Evolutionary conservation across 2,113 vertebrate species (phyloP).

Genomic region (Pseudonaja textilis): DNA sequence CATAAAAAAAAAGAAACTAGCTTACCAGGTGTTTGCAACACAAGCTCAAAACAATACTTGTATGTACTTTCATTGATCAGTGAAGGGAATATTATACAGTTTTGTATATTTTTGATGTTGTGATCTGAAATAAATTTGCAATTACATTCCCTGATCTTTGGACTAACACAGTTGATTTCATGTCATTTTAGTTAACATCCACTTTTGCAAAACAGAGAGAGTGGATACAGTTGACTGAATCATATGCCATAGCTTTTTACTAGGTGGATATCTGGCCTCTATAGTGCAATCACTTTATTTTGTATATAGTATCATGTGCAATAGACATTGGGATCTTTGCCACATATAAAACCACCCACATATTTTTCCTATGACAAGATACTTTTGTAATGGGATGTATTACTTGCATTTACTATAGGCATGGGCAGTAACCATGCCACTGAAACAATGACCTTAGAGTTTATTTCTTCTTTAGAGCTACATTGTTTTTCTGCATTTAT

Average conservation of each 20-base stretch:
- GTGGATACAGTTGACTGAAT: background rate
- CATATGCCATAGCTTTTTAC: background rate
- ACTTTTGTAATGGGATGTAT: rapidly evolving
- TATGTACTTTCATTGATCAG: background rate
- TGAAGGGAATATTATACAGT: background rate
- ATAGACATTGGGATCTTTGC: background rate
- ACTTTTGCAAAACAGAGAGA: background rate
- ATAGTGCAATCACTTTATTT: background rate
- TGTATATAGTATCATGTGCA: background rate
- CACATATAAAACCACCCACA: background rate
- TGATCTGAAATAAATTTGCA: background rate
- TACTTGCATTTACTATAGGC: background rate
- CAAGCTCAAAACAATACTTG: background rate
- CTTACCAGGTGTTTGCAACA: background rate
- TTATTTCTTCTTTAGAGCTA: background rate
- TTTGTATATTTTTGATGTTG: background rate
- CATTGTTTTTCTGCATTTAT: conserved; percentile 11
- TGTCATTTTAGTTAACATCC: background rate
- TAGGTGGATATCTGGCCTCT: background rate
- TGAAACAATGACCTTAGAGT: background rate
- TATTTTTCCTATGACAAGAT: background rate
- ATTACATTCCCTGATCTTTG: background rate
- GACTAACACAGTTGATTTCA: background rate
- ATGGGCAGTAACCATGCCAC: background rate
- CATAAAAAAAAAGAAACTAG: conserved; percentile 2